Evolutionary conservation across 2,113 vertebrate species (phyloP).

Genomic region (Corvus moneduloides): DNA sequence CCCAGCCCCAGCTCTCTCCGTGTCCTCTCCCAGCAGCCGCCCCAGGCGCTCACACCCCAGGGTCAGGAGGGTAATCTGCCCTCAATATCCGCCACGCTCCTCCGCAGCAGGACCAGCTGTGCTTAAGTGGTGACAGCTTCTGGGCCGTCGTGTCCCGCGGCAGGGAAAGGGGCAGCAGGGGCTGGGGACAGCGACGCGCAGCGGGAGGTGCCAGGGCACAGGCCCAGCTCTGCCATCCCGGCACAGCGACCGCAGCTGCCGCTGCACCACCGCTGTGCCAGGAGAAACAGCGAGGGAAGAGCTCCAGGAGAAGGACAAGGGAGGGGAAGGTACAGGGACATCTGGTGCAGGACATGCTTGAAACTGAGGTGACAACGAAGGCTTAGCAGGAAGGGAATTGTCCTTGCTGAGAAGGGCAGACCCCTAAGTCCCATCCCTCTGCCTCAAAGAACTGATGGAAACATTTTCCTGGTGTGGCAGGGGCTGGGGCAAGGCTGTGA

Average conservation of each 20-base stretch:
- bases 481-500: background rate
- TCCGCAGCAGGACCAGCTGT: background rate
- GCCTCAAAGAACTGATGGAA: background rate
- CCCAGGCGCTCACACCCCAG: background rate
- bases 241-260: accelerated
- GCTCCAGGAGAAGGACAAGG: background rate
- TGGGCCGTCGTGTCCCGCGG: background rate
- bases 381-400: background rate
- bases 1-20: background rate
- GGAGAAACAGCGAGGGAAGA: background rate
- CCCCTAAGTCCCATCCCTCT: background rate
- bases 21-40: background rate
- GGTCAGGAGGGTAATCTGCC: slow-evolving; percentile 38
- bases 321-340: no score
- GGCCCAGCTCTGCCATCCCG: accelerated
- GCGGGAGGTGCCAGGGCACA: background rate
- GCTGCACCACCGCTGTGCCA: accelerated
- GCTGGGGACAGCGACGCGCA: background rate
- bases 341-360: background rate
- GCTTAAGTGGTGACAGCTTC: slow-evolving; percentile 8
- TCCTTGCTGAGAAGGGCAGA: background rate
- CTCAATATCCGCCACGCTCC: background rate
- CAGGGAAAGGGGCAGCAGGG: background rate
- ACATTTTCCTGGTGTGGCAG: background rate
- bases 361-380: background rate